Base-by-base conservation (phyloP, 1,140 invertebrate species). In the Lordiphosa collinella region DNA sequence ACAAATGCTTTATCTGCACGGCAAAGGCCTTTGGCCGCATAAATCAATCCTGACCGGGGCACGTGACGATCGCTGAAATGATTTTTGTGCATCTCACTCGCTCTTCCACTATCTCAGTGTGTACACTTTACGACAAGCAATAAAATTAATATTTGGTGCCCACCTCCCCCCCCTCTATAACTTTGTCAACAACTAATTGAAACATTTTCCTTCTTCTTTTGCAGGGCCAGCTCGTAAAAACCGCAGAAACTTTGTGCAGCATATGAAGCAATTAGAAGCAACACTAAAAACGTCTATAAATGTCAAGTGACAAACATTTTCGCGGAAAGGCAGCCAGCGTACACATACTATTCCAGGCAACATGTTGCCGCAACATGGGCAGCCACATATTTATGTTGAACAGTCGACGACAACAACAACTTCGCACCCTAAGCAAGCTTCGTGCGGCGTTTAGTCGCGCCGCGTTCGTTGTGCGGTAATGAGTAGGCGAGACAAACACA, bases 121-220 rank as follows among this genome's bases (percentile, higher is more conserved):
- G 47, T 66, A 34, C 35, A 36, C 57, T 75, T 82, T 66, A 71
- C 41, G 61, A 54, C 46, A 16, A 36, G 70, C 65, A 55, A 66
- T 79, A 62, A 79, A 79, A 69, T 41, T 64, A 80, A 82, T 69
- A 61, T 58, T 57, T 59, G 35, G 25, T 53, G 34, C 57, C 53
- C 48, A 25, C 7, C 25, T 5, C 25, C 25, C 25, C 25, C 5
- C 7, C 1, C 7, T 2, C 25, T 1, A 0, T 0, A 37, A 32
- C 43, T 66, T 63, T 73, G 68, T 78, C 74, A 69, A 67, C 76
- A 80, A 80, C 76, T 76, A 76, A 80, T 82, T 76, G 67, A 82
- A 67, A 80, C 59, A 62, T 76, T 67, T 25, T 55, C 11, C 48
- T 47, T 36, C 49, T 53, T 38, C 38, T 59, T 55, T 73, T 43